These are phyloP conservation scores for Hylaeus anthracinus DNA, from an alignment of 1,140 invertebrate species.

Conservation along the genomic window DNA sequence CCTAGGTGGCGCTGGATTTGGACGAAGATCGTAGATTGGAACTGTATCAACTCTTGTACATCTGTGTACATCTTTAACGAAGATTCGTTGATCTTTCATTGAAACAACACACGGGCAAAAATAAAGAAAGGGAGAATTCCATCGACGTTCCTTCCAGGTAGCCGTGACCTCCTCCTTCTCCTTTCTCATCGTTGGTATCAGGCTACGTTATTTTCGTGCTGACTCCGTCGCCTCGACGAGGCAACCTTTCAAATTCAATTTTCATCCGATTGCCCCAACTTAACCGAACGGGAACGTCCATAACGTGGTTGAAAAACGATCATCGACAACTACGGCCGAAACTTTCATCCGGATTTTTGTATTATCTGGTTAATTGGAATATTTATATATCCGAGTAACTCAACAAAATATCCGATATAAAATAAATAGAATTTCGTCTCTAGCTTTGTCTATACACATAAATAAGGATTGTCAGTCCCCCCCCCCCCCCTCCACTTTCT, in stretches of 20 bases:
- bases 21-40: no score
- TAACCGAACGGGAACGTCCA: background rate
- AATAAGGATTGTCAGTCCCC: no score
- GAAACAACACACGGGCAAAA: background rate
- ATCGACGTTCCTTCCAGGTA: conserved; percentile 34
- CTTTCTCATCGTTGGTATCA: conserved; percentile 17
- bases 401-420: no score
- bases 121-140: conserved; percentile 36
- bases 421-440: no score
- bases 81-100: background rate
- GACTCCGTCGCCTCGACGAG: conserved; percentile 32
- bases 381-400: no score
- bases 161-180: conserved; percentile 39
- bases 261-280: no score
- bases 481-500: no score
- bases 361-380: no score
- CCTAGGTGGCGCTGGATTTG: no score
- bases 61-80: background rate
- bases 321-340: background rate
- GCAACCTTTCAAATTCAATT: background rate
- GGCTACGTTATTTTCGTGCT: conserved; percentile 40
- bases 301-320: background rate
- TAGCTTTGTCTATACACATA: no score
- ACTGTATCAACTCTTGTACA: no score
- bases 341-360: no score